Evolutionary conservation across 2,113 vertebrate genomes (phyloP), one percentile per base, ranked within the genome.

Genomic region (Mobula birostris): DNA sequence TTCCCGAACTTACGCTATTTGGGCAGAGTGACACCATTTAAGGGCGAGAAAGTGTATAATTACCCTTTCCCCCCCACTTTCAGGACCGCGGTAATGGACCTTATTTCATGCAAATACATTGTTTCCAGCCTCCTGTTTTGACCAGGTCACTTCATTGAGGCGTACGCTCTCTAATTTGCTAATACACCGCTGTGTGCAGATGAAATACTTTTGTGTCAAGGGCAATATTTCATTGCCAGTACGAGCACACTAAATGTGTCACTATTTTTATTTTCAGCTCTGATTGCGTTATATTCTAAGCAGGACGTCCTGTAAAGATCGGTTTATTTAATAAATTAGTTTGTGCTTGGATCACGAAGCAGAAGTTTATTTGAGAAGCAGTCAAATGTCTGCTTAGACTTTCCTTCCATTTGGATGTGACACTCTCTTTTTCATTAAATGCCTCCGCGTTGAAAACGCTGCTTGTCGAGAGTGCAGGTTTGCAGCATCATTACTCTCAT

Each of bases 81-180:
- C 91, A 76, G 91, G 70, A 93, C 91, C 70, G 21, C 27, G 74
- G 68, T 74, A 74, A 93, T 74, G 91, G 91, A 93, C 70, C 68
- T 93, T 93, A 48, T 74, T 40, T 93, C 6, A 93, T 93, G 11
- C 70, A 72, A 90, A 90, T 90, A n/a, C 61, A 66, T 15, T 90
- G 63, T 32, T 90, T 90, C 85, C 85, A 90, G 29, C 66, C 85
- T 29, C 12, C 85, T 66, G n/a, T n/a, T 79, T 36, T 36, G 61
- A 88, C 12, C 29, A 61, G 15, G 85, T 29, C 56, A n/a, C 27
- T 63, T 95, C 95, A 95, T 96, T 96, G 58, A 70, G 58, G 83
- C 58, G n/a, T 29, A 90, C 1, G 66, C 58, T 15, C 56, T 87
- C 11, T 29, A 63, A 63, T 92, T 92, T 93, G 11, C 32, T 40